A percentile compares a stretch with the other conserved stretches of the same genome.
These are phyloP conservation scores for Acanthurus lineatus DNA, from an alignment of 2,797 vertebrate species.

Conservation along the genomic window DNA sequence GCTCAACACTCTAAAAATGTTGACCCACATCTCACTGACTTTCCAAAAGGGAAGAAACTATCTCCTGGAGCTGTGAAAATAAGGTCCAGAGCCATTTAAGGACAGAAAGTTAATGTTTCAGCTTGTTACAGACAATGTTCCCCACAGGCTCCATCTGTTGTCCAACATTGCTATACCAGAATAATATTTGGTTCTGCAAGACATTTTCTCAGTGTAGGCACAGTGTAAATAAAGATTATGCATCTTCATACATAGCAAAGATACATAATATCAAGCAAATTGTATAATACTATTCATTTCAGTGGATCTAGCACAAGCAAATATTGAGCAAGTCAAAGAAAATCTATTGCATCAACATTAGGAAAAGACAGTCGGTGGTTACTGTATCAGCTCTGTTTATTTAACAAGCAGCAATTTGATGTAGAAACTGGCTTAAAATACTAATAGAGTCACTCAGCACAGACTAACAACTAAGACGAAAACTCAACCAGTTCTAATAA, in stretches of 20 bases:
- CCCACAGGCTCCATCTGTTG: slow-evolving; percentile 26
- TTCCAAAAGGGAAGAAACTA: neutral
- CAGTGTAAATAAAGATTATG: slow-evolving; percentile 10
- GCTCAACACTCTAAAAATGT: slow-evolving; percentile 17
- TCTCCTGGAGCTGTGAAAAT: slow-evolving; percentile 17
- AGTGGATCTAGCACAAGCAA: neutral
- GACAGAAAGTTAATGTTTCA: slow-evolving; percentile 21
- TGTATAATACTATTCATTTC: slow-evolving; percentile 4
- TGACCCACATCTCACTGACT: slow-evolving; percentile 18
- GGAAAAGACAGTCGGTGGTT: slow-evolving; percentile 20
- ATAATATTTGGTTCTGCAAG: slow-evolving; percentile 5
- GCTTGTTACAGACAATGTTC: slow-evolving; percentile 19
- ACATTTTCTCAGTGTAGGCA: neutral
- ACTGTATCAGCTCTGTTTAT: slow-evolving; percentile 36
- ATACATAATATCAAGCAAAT: neutral
- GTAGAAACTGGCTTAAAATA: slow-evolving; percentile 30
- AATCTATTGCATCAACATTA: neutral
- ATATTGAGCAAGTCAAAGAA: slow-evolving; percentile 7
- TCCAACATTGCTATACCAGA: slow-evolving; percentile 17
- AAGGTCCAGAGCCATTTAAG: slow-evolving; percentile 23
- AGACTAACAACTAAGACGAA: slow-evolving; percentile 10
- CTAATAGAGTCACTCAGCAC: slow-evolving; percentile 20
- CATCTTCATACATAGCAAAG: neutral
- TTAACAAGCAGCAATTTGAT: slow-evolving; percentile 37
- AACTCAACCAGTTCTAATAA: slow-evolving; percentile 35